Percentiles rank a stretch among this genome's conserved stretches.
Evolutionary conservation across 2,113 vertebrate species (phyloP).

Genomic region (Tinamus guttatus): DNA sequence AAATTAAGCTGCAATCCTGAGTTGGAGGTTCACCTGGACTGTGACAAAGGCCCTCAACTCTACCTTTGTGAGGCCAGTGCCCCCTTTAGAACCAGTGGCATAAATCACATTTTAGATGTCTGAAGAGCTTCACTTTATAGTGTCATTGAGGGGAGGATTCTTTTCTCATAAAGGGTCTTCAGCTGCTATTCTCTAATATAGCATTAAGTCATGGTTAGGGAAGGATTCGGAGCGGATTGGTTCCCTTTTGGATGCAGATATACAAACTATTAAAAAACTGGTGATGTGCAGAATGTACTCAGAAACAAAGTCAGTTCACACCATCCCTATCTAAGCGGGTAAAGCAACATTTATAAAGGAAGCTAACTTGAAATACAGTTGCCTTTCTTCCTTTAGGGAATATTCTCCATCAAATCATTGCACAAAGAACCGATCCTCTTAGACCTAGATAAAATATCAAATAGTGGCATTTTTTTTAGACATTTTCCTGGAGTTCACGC

Average conservation of each 20-base stretch:
- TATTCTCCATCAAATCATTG: background rate
- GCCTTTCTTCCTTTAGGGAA: background rate
- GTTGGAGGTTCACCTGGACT: background rate
- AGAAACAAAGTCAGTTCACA: background rate
- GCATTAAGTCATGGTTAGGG: background rate
- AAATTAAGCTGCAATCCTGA: background rate
- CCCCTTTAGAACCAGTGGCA: background rate
- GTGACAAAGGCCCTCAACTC: background rate
- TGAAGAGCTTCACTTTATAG: background rate
- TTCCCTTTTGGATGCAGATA: conserved; percentile 67
- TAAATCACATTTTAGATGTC: background rate
- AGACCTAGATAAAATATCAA: background rate
- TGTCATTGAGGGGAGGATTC: background rate
- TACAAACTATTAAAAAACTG: conserved; percentile 39
- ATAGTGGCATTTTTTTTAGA: fast-evolving
- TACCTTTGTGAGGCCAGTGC: background rate
- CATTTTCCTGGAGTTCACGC: background rate
- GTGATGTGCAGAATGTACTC: conserved; percentile 13
- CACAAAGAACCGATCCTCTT: no score
- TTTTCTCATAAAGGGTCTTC: background rate
- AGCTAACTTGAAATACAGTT: background rate
- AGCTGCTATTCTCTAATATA: background rate
- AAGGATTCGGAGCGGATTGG: background rate
- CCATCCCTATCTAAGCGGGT: background rate
- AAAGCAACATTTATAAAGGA: background rate